phyloP scores from a whole-genome alignment of 2,888 invertebrate genomes.

The Heteropelma amictum region DNA sequence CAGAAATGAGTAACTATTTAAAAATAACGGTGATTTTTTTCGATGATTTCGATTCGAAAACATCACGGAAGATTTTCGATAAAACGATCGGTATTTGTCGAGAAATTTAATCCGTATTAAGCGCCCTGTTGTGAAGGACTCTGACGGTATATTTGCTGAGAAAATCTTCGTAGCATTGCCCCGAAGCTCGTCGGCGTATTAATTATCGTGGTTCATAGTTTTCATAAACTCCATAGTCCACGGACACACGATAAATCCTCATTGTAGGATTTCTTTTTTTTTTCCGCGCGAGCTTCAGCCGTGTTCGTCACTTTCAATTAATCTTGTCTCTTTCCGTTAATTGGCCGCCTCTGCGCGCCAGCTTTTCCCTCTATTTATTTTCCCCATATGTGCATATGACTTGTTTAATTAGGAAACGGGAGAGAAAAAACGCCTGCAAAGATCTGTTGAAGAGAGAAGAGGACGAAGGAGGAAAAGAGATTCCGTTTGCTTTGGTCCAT shows the following conservation, averaged over 20 bases:
- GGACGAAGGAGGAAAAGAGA: background rate
- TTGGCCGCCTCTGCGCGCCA: slow-evolving; percentile 56
- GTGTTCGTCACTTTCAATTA: slow-evolving; percentile 65
- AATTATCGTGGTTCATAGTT: slow-evolving; percentile 40
- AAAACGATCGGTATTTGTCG: no score
- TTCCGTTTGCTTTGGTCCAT: slow-evolving; percentile 22
- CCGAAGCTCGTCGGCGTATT: background rate
- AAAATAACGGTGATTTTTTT: no score
- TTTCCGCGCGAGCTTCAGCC: background rate
- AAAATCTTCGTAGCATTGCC: slow-evolving; percentile 4
- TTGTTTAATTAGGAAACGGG: slow-evolving; percentile 27
- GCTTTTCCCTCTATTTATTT: slow-evolving; percentile 44
- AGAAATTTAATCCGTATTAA: no score
- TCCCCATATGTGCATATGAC: background rate
- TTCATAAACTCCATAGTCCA: slow-evolving; percentile 28
- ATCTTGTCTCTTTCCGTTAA: slow-evolving; percentile 51
- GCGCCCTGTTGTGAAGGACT: no score
- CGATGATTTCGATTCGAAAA: no score
- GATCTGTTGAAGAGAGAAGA: slow-evolving; percentile 20
- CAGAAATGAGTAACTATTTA: no score
- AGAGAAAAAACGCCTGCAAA: slow-evolving; percentile 54
- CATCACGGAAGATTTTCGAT: no score
- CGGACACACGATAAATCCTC: slow-evolving; percentile 65
- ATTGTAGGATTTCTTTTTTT: slow-evolving; percentile 51
- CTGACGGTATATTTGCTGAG: no score